phyloP scores from a whole-genome alignment of 2,888 invertebrate genomes.

The Drosophila picticornis region DNA sequence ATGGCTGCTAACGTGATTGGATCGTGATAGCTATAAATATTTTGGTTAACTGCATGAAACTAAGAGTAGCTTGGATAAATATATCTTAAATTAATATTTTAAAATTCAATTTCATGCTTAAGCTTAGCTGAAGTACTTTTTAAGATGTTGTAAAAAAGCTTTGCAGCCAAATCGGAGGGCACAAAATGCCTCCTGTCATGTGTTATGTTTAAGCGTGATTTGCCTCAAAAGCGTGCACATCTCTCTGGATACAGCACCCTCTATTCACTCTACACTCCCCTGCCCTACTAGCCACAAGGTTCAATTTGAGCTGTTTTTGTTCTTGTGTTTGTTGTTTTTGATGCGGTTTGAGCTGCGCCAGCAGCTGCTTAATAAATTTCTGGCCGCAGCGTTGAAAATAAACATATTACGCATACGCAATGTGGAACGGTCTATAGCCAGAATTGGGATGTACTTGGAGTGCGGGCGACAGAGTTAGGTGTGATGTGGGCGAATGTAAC shows the following conservation, averaged over 20 bases:
- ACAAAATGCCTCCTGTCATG: slow-evolving; percentile 33
- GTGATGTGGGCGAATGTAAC: slow-evolving; percentile 39
- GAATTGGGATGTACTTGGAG: background rate
- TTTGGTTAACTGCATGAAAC: slow-evolving; percentile 6
- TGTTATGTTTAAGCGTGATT: slow-evolving; percentile 44
- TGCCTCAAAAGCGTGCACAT: slow-evolving; percentile 35
- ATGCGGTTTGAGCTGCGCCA: slow-evolving; percentile 31
- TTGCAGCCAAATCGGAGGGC: slow-evolving; percentile 21
- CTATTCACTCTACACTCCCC: background rate
- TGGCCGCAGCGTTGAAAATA: slow-evolving; percentile 56
- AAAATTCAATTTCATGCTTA: background rate
- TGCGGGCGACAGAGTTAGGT: slow-evolving; percentile 3
- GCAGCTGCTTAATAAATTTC: slow-evolving; percentile 73
- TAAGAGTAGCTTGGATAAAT: background rate
- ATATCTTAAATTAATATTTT: background rate
- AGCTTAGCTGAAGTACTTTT: slow-evolving; percentile 1
- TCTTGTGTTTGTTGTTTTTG: slow-evolving; percentile 19
- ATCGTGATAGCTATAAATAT: slow-evolving; percentile 23
- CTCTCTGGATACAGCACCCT: background rate
- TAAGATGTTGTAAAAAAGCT: slow-evolving; percentile 20
- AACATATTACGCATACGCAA: slow-evolving; percentile 79
- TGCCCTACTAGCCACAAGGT: slow-evolving; percentile 2
- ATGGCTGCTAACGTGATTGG: slow-evolving; percentile 17
- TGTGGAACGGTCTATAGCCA: slow-evolving; percentile 38
- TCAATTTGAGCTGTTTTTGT: slow-evolving; percentile 27